Evolutionary conservation across 2,113 vertebrate genomes (phyloP), one percentile per base, ranked within the genome.

Genomic region (Charina bottae): DNA sequence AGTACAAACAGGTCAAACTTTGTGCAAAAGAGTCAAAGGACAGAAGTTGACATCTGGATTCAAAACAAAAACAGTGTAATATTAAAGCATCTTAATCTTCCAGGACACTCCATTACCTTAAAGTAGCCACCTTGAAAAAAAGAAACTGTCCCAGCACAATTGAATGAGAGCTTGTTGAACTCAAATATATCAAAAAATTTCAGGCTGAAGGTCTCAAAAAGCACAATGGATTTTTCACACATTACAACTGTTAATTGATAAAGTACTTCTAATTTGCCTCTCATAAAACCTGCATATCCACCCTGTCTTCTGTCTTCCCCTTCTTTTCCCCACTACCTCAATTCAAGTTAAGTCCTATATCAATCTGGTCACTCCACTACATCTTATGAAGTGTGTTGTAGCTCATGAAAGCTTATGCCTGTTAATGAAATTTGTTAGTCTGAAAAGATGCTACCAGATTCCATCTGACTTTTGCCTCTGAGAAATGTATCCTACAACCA

Each of bases 331-430:
- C 64, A 15, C 12, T 33, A 68, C 12, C 72, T 78, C 17, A 42
- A 21, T 42, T 33, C 72, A 42, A 78, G 33, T 78, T 78, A 78
- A 37, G 37, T 59, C n/a, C 53, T 58, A 2, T 55, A 59, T 55
- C 28, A 58, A 37, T 87, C 28, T 87, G n/a, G 42, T 94, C 68
- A 62, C 64, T 88, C 37, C 37, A 91, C 94, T 90, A 91, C 92
- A 91, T 96, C 93, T 95, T 89, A 89, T 87, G 8, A 37, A 94
- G 96, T 78, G 72, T 37, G 33, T 33, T 78, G 33, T 78, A 78
- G 33, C 33, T 78, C 72, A 42, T 19, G 37, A 42, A 78, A 78
- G 72, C 33, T 78, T 78, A 78, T 78, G 21, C 33, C 33, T 78
- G 19, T 78, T 42, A 78, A 78, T 78, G 19, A 78, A 78, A 21